Evolutionary conservation across 2,797 vertebrate species (phyloP).

Genomic region (Phaenicophaeus curvirostris): DNA sequence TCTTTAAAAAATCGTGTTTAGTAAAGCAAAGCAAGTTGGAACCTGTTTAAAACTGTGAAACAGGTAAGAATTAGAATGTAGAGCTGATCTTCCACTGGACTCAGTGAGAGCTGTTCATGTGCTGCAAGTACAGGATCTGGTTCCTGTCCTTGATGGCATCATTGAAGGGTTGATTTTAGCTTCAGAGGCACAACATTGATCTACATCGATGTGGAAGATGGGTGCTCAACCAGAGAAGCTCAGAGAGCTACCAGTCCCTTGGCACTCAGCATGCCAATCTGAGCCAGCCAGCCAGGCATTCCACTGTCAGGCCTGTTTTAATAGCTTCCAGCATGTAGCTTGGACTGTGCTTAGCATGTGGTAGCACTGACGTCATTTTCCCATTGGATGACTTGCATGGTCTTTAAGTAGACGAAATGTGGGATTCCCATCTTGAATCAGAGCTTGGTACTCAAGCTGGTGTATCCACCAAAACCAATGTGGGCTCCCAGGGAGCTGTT

Average conservation of each 20-base stretch:
- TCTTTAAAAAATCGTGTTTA: neutral
- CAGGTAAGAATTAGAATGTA: neutral
- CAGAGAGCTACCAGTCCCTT: neutral
- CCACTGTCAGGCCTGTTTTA: accelerated
- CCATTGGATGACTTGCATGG: neutral
- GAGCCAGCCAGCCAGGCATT: neutral
- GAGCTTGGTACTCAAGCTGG: neutral
- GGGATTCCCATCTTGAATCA: neutral
- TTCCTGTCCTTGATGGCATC: neutral
- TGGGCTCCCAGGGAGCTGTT: neutral
- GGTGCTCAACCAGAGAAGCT: neutral
- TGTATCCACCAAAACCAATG: accelerated
- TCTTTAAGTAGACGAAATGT: accelerated
- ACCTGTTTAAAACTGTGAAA: neutral
- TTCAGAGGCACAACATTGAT: accelerated
- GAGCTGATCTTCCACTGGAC: neutral
- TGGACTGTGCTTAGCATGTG: neutral
- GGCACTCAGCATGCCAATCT: accelerated
- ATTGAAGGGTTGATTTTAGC: neutral
- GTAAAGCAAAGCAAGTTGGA: neutral
- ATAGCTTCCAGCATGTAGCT: neutral
- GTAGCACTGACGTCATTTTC: accelerated
- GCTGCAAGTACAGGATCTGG: neutral
- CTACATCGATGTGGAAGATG: accelerated
- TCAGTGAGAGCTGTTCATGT: neutral